Base-by-base conservation (phyloP, 2,797 vertebrate genomes). In the Rhadinocentrus ornatus region DNA sequence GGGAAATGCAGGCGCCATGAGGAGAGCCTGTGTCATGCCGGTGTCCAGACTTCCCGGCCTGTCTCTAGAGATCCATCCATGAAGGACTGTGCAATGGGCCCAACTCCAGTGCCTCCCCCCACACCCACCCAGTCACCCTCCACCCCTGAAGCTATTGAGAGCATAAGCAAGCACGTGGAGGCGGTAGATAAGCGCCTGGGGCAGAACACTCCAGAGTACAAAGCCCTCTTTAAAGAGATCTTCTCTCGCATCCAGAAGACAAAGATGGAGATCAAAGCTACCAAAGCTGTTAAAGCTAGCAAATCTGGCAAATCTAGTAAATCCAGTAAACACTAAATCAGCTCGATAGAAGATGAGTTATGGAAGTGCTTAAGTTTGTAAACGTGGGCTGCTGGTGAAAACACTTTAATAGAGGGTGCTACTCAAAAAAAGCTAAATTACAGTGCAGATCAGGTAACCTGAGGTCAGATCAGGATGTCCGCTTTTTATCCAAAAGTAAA, bases 191-290 rank as follows among this genome's bases (percentile, higher is more conserved):
- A 97, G 89, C 87, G 97, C 62, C 94, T 98, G 88, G 96, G 97
- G 71, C 97, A 98, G 84, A 97, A 96, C 89, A 96, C 97, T 53
- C 98, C 98, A 0, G 98, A 99, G 87, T 99, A 99, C 93, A 99
- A 99, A 88, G 96, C 97, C 12, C 96, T 99, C 60, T 99, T 99
- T 81, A 97, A 99, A 85, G 98, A 99, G 93, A 99, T 99, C 90
- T 99, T 99, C 86, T 97, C 97, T 70, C 96, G 98, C 50, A 97
- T 99, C 88, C 98, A 99, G 94, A 99, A 98, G 93, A 97, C 97
- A 3, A 99, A 99, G 95, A 96, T 96, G 2, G 97, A 99, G 91
- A 97, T 98, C 90, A 98, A 95, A 3, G 94, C 97, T 83, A 96
- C 96, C 86, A 95, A 95, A 93, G 89, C 89, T 59, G 82, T 89